These are phyloP conservation scores for Zaprionus lachaisei DNA, from an alignment of 1,140 invertebrate species.

Conservation along the genomic window DNA sequence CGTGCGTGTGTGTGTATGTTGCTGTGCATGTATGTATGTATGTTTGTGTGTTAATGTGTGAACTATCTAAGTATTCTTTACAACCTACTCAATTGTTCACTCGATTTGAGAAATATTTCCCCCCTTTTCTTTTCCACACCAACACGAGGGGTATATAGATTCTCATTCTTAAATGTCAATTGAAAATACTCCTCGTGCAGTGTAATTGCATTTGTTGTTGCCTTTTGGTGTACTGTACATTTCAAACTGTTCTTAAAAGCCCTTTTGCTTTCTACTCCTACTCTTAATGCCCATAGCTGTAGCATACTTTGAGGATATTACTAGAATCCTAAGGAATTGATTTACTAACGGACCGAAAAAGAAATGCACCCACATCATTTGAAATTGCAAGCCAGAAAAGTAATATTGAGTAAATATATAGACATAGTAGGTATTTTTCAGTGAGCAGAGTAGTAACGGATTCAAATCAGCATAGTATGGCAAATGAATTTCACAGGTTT, in stretches of 20 bases:
- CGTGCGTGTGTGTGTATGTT: neutral
- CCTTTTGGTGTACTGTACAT: too few relatives aligned
- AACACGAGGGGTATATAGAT: neutral
- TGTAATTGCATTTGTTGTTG: too few relatives aligned
- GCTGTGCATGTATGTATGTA: neutral
- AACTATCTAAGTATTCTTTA: neutral
- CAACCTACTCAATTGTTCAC: neutral
- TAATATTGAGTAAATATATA: neutral
- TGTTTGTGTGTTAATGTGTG: neutral
- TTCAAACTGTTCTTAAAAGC: neutral
- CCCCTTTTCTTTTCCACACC: neutral
- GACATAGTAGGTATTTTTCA: too few relatives aligned
- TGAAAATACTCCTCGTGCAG: too few relatives aligned
- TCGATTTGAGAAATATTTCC: neutral
- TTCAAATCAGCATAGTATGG: too few relatives aligned
- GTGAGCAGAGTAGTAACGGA: too few relatives aligned
- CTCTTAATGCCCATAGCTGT: neutral
- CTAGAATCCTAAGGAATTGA: neutral
- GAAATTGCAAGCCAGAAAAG: neutral
- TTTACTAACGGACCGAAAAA: neutral
- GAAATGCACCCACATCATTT: neutral
- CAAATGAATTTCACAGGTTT: too few relatives aligned
- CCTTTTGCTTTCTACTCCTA: neutral
- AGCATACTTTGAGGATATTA: conserved; percentile 3
- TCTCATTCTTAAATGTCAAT: neutral